phyloP scores from a whole-genome alignment of 2,113 vertebrate genomes.

The Salvelinus sp. region DNA sequence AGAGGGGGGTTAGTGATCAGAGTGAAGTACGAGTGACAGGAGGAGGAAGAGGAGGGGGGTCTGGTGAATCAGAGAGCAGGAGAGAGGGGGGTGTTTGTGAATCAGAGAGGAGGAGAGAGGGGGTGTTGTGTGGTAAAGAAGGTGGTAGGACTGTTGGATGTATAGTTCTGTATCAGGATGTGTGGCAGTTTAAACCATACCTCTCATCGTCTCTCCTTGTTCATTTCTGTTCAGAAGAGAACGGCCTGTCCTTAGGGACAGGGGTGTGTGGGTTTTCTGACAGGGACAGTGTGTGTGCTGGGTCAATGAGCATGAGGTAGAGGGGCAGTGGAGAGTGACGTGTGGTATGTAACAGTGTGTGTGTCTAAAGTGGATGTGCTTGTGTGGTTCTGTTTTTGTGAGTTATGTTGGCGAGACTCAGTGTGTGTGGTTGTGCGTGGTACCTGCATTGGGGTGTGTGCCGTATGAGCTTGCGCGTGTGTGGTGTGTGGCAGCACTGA shows the following conservation, averaged over 20 bases:
- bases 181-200: background rate
- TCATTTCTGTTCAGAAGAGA: background rate
- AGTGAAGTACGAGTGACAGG: too few species aligned
- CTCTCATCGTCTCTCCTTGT: background rate
- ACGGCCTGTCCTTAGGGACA: background rate
- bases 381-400: background rate
- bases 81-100: too few species aligned
- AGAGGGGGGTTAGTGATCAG: too few species aligned
- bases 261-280: constrained; percentile 2
- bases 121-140: background rate
- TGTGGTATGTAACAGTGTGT: background rate
- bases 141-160: background rate
- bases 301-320: too few species aligned
- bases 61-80: too few species aligned
- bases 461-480: background rate
- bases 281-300: too few species aligned
- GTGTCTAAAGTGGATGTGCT: too few species aligned
- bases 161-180: background rate
- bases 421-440: background rate
- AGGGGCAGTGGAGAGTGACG: too few species aligned
- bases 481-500: constrained; percentile 1
- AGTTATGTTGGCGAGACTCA: background rate
- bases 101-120: too few species aligned
- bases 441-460: background rate
- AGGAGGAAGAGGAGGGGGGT: too few species aligned